Evolutionary conservation across 2,113 vertebrate genomes (phyloP).

Genomic region (Hippocampus zosterae): DNA sequence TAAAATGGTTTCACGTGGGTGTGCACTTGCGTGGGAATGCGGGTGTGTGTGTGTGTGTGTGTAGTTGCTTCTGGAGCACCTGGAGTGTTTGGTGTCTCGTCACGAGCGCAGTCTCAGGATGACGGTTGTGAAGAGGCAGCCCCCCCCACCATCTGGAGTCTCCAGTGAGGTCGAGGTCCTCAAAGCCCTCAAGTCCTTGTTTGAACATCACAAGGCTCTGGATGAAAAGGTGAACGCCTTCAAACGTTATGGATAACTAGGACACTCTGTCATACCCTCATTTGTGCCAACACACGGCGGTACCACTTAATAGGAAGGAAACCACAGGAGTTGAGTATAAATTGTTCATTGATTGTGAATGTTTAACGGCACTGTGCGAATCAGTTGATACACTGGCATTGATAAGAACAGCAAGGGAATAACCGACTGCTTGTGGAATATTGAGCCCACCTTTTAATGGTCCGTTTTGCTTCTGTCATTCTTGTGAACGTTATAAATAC

Average conservation of each 20-base stretch:
- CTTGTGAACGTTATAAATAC: background rate
- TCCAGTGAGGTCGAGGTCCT: conserved; percentile 98
- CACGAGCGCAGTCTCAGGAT: conserved; percentile 93
- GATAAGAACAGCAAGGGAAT: background rate
- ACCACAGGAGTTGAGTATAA: background rate
- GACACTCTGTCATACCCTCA: background rate
- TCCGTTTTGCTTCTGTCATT: background rate
- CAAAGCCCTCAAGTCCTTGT: conserved; percentile 93
- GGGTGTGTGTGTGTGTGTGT: conserved; percentile 21
- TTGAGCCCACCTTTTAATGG: background rate
- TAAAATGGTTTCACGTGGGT: background rate
- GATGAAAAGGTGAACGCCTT: conserved; percentile 86
- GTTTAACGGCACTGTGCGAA: background rate
- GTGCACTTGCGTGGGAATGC: conserved; percentile 52
- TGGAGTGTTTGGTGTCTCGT: conserved; percentile 95
- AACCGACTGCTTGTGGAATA: background rate
- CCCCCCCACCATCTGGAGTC: conserved; percentile 89
- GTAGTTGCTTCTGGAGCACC: conserved; percentile 91
- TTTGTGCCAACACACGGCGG: background rate
- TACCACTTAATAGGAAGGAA: background rate
- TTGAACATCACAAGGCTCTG: conserved; percentile 95
- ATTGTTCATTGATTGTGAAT: background rate
- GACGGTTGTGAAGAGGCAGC: conserved; percentile 96
- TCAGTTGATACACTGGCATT: background rate
- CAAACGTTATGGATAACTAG: background rate